Evolutionary conservation across 2,797 vertebrate species (phyloP).

Genomic region (Enteromius viviparus): DNA sequence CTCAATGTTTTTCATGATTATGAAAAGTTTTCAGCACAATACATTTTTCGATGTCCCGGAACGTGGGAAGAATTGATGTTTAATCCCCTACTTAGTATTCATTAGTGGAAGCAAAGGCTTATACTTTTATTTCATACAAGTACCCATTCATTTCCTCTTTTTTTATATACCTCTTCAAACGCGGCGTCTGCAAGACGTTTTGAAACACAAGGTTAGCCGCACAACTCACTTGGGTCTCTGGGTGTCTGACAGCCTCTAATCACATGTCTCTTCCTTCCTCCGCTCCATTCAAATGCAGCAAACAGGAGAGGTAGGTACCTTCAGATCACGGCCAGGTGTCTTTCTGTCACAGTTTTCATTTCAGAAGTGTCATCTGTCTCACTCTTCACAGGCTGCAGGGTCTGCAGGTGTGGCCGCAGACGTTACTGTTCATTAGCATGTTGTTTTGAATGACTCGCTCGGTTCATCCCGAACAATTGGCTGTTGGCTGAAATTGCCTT

Average conservation of each 20-base stretch:
- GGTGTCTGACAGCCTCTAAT: slow-evolving; percentile 52
- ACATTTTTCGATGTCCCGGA: background rate
- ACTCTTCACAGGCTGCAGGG: slow-evolving; percentile 28
- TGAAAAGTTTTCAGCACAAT: background rate
- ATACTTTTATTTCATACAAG: background rate
- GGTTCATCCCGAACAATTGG: slow-evolving; percentile 5
- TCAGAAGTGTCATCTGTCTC: slow-evolving; percentile 15
- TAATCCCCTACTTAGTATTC: background rate
- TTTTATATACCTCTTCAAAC: slow-evolving; percentile 63
- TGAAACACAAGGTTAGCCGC: background rate
- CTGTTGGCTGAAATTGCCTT: slow-evolving; percentile 5
- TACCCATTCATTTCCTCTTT: background rate
- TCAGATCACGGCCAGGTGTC: slow-evolving; percentile 25
- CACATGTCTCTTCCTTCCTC: slow-evolving; percentile 48
- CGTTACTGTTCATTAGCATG: background rate
- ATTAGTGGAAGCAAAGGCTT: background rate
- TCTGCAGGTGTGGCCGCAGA: slow-evolving; percentile 18
- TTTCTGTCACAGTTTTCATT: slow-evolving; percentile 8
- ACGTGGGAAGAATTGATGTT: background rate
- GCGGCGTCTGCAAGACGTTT: background rate
- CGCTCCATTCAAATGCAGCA: slow-evolving; percentile 82
- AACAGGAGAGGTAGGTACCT: slow-evolving; percentile 93
- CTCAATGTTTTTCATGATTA: background rate
- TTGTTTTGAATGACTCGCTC: slow-evolving; percentile 30
- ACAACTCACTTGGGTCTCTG: background rate